These are phyloP conservation scores for Chrysocyon brachyurus DNA, from an alignment of 2,797 vertebrate species.

Conservation along the genomic window DNA sequence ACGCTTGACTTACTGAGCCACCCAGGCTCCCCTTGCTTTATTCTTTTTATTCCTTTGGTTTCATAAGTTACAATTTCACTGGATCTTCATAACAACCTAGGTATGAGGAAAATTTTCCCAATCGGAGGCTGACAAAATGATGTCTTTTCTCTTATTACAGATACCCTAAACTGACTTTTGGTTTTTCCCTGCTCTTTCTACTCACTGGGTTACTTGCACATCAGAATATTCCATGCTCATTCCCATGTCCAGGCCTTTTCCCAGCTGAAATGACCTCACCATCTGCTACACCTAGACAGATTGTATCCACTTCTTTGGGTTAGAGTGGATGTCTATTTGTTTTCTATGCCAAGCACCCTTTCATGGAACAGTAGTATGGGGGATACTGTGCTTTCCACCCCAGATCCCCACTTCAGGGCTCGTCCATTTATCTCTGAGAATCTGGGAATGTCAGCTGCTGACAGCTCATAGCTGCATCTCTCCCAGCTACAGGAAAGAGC, in stretches of 20 bases:
- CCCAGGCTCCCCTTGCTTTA: background rate
- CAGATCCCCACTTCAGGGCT: background rate
- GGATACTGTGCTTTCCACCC: background rate
- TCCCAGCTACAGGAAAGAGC: background rate
- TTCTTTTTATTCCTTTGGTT: background rate
- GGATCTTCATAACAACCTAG: background rate
- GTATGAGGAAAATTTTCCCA: background rate
- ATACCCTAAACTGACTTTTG: background rate
- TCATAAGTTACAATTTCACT: background rate
- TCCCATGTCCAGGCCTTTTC: background rate
- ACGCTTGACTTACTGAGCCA: background rate
- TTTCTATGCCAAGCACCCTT: background rate
- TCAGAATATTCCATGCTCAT: background rate
- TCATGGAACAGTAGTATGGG: background rate
- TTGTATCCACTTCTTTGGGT: background rate
- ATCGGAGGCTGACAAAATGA: background rate
- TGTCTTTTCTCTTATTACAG: background rate
- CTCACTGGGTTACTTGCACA: background rate
- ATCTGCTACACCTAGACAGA: background rate
- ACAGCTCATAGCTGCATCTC: background rate
- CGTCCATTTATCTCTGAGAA: background rate
- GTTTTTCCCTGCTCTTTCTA: too few species aligned
- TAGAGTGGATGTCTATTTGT: background rate
- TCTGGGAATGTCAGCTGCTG: background rate
- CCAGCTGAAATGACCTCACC: background rate